These are phyloP conservation scores for Drosophila glabriapex DNA, from an alignment of 2,888 invertebrate species.

Conservation along the genomic window DNA sequence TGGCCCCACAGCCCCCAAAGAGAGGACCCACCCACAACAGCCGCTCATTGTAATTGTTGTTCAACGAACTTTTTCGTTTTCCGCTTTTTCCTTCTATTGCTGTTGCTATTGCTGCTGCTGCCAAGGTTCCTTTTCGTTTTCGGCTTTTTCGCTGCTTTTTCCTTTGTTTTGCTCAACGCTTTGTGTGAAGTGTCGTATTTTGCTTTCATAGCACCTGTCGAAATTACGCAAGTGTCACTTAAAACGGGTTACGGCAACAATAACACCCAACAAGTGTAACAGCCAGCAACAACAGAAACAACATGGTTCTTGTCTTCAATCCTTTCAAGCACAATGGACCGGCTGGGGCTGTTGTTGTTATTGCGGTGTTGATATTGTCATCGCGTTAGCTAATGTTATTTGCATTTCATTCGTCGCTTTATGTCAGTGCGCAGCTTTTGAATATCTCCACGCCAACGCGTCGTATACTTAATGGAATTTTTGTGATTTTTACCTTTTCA, in stretches of 20 bases:
- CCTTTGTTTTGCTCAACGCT: constrained; percentile 61
- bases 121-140: constrained; percentile 28
- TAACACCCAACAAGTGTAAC: constrained; percentile 29
- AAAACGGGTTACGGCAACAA: constrained; percentile 46
- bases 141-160: constrained; percentile 29
- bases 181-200: constrained; percentile 59
- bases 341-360: constrained; percentile 16
- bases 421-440: constrained; percentile 8
- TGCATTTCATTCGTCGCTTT: constrained; percentile 55
- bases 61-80: constrained; percentile 70
- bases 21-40: constrained; percentile 16
- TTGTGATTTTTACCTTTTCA: constrained; percentile 45
- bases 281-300: constrained; percentile 31
- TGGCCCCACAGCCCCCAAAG: constrained; percentile 19
- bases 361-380: constrained; percentile 37
- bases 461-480: constrained; percentile 54
- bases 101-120: neutral
- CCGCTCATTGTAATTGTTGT: constrained; percentile 75
- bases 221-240: constrained; percentile 76
- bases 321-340: constrained; percentile 63
- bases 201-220: constrained; percentile 71
- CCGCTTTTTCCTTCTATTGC: constrained; percentile 30
- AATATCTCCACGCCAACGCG: constrained; percentile 36
- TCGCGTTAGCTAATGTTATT: constrained; percentile 51
- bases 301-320: constrained; percentile 52